Percentiles rank a stretch among this genome's conserved stretches.
These are phyloP conservation scores for Sebastes wilsoni DNA, from an alignment of 2,797 vertebrate species.

Conservation along the genomic window DNA sequence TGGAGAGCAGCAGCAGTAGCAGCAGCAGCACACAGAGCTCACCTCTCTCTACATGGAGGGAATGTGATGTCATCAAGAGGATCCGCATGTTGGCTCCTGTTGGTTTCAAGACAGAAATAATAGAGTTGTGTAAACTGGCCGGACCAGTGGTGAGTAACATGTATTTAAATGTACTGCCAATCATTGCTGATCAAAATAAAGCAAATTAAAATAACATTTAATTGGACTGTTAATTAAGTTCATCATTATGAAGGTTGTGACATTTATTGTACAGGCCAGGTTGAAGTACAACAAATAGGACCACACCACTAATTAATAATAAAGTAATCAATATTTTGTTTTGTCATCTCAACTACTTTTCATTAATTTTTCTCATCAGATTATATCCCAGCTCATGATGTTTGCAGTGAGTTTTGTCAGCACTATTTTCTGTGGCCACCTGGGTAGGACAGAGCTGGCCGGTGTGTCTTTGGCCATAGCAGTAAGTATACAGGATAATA, in stretches of 20 bases:
- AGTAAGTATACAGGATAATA: slow-evolving; percentile 74
- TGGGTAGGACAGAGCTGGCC: slow-evolving; percentile 86
- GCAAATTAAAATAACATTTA: background rate
- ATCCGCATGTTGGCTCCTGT: slow-evolving; percentile 50
- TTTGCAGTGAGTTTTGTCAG: slow-evolving; percentile 85
- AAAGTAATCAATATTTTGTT: background rate
- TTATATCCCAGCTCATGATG: slow-evolving; percentile 82
- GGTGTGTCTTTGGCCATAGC: slow-evolving; percentile 85
- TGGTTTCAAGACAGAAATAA: slow-evolving; percentile 65
- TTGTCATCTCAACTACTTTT: background rate
- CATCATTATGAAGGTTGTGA: background rate
- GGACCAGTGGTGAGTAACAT: slow-evolving; percentile 74
- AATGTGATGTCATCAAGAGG: background rate
- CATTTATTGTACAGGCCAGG: background rate
- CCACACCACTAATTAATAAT: background rate
- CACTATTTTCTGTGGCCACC: slow-evolving; percentile 89
- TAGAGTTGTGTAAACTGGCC: slow-evolving; percentile 58
- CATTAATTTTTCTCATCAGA: slow-evolving; percentile 61
- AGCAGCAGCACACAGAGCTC: background rate
- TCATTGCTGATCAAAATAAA: background rate
- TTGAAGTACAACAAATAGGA: background rate
- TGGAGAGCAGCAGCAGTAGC: background rate
- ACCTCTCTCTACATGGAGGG: background rate
- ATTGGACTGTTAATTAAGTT: background rate
- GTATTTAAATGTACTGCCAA: background rate